These are phyloP conservation scores for Penelope pileata DNA, from an alignment of 2,113 vertebrate genomes.

Conservation along the genomic window DNA sequence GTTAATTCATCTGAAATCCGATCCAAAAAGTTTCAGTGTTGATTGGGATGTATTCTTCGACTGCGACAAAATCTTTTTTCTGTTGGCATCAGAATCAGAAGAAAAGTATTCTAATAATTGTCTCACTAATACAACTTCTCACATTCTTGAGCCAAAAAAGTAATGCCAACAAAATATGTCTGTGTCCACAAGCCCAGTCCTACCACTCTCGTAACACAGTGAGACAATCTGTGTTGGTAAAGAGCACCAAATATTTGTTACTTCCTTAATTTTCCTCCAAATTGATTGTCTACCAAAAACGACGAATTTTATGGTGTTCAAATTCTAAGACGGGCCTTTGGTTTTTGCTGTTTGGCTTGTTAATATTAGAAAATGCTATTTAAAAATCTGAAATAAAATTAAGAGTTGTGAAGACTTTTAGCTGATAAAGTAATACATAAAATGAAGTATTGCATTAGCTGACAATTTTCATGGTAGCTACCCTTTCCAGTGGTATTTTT, in stretches of 20 bases:
- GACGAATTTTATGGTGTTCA: background rate
- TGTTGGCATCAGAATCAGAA: background rate
- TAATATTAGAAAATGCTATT: background rate
- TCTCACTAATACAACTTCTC: constrained; percentile 6
- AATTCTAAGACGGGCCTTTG: background rate
- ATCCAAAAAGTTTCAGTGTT: background rate
- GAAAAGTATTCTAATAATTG: constrained; percentile 31
- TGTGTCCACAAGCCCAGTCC: background rate
- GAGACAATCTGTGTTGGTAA: constrained; percentile 34
- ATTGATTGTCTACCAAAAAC: background rate
- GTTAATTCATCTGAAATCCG: constrained; percentile 29
- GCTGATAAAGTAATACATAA: background rate
- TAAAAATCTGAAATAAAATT: background rate
- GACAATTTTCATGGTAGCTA: background rate
- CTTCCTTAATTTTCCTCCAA: background rate
- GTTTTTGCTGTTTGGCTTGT: background rate
- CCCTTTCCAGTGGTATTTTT: background rate
- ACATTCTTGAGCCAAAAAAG: constrained; percentile 30
- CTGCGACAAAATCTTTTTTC: background rate
- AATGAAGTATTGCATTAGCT: background rate
- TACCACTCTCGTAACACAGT: background rate
- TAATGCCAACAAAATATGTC: constrained; percentile 25
- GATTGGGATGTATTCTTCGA: background rate
- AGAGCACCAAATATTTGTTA: constrained; percentile 15
- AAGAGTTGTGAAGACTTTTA: background rate